phyloP scores from a whole-genome alignment of 2,888 invertebrate genomes.

The Geotrupes spiniger region DNA sequence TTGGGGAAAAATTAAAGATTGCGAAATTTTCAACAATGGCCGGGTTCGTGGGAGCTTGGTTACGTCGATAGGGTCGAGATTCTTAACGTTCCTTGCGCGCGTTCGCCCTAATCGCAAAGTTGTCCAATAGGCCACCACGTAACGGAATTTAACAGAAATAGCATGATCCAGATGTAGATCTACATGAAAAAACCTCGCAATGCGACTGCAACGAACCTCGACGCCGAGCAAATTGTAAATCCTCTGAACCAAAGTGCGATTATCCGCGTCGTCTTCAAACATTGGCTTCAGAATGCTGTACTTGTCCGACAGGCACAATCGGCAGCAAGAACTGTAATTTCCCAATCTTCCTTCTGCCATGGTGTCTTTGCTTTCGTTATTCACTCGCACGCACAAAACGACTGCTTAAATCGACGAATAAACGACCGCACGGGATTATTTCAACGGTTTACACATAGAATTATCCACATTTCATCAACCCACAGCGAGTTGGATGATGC shows the following conservation, averaged over 20 bases:
- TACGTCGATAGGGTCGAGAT: conserved; percentile 18
- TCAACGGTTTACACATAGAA: conserved; percentile 13
- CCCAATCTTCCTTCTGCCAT: conserved; percentile 29
- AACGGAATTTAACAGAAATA: conserved; percentile 14
- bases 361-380: conserved; percentile 7
- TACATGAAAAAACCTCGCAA: conserved; percentile 1
- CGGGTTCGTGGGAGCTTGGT: conserved; percentile 2
- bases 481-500: conserved; percentile 19
- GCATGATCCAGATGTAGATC: conserved; percentile 7
- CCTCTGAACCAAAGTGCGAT: conserved; percentile 57
- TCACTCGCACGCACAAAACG: conserved; percentile 10
- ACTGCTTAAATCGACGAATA: conserved; percentile 11
- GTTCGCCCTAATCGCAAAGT: conserved; percentile 16
- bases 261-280: conserved; percentile 39
- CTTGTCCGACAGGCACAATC: conserved; percentile 46
- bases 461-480: conserved; percentile 21
- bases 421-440: conserved; percentile 12
- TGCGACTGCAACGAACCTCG: conserved; percentile 55
- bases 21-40: conserved; percentile 4
- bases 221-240: conserved; percentile 65
- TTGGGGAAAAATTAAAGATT: conserved; percentile 1
- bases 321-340: conserved; percentile 45
- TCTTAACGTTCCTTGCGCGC: conserved; percentile 9
- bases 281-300: conserved; percentile 42
- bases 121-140: conserved; percentile 15